Conservation (phyloP, 1,140 invertebrate genomes). For the Diploscapter pachys region DNA sequence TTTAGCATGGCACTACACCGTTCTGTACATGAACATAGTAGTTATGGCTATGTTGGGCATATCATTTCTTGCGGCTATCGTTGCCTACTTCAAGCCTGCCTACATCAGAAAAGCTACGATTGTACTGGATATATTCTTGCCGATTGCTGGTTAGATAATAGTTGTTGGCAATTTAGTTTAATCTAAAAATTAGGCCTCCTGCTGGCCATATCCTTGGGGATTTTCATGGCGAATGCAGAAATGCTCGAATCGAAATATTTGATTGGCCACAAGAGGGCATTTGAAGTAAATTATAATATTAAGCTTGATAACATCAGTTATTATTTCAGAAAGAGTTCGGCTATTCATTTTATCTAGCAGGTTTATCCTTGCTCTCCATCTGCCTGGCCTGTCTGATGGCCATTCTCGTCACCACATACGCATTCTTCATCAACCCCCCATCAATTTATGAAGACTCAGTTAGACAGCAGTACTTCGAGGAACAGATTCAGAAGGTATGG, state of each 20-base stretch:
- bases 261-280: conserved; percentile 53
- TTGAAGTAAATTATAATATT: conserved; percentile 34
- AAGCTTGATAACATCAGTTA: conserved; percentile 13
- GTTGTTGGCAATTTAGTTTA: conserved; percentile 6
- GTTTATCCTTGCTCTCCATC: conserved; percentile 42
- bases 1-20: conserved; percentile 59
- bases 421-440: conserved; percentile 42
- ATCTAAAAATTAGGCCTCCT: conserved; percentile 45
- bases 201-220: conserved; percentile 44
- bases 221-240: conserved; percentile 58
- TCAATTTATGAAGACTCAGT: conserved; percentile 17
- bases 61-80: conserved; percentile 33
- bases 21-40: conserved; percentile 50
- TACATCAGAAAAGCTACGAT: conserved; percentile 39
- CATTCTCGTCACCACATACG: conserved; percentile 42
- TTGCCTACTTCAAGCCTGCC: conserved; percentile 44
- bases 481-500: conserved; percentile 1
- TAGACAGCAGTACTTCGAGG: conserved; percentile 1
- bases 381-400: conserved; percentile 47
- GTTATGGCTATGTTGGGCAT: conserved; percentile 32
- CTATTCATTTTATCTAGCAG: conserved; percentile 56
- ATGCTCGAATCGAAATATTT: conserved; percentile 56
- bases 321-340: conserved; percentile 51
- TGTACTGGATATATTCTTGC: conserved; percentile 42
- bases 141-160: conserved; percentile 36